These are phyloP conservation scores for Dryomyza anilis DNA, from an alignment of 2,888 invertebrate genomes.

Conservation along the genomic window DNA sequence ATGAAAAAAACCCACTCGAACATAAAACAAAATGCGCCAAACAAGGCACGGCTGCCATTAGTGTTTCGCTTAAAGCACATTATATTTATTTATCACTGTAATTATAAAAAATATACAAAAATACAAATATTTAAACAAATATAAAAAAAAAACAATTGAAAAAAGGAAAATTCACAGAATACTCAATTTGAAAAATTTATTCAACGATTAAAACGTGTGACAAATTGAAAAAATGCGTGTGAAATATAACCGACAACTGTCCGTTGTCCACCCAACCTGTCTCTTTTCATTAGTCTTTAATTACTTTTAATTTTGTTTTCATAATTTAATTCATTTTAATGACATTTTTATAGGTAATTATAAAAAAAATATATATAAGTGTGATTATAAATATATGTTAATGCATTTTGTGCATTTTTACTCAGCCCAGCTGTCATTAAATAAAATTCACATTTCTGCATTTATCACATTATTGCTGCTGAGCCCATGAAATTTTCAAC, in stretches of 20 bases:
- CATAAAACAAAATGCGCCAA: no score
- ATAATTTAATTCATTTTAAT: constrained; percentile 16
- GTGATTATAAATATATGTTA: neutral
- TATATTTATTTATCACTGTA: constrained; percentile 3
- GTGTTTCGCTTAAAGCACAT: neutral
- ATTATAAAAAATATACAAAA: neutral
- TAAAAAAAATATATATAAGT: neutral
- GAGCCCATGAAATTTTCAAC: neutral
- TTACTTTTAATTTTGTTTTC: constrained; percentile 9
- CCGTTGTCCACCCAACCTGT: neutral
- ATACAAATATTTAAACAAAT: neutral
- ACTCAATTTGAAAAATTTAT: neutral
- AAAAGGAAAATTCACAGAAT: neutral
- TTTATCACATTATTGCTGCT: no score
- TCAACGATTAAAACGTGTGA: neutral
- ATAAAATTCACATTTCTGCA: constrained; percentile 8
- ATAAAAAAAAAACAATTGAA: neutral
- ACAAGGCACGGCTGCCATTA: constrained; percentile 1
- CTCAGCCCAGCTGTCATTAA: constrained; percentile 3
- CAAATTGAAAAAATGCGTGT: neutral
- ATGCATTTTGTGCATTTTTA: neutral
- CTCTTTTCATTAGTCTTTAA: constrained; percentile 5
- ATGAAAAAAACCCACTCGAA: no score
- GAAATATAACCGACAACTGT: neutral
- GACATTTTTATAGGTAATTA: constrained; percentile 12